Percentiles rank a stretch among this genome's conserved stretches.
Conservation (phyloP, 2,797 vertebrate species). For the Otolemur crassicaudatus region DNA sequence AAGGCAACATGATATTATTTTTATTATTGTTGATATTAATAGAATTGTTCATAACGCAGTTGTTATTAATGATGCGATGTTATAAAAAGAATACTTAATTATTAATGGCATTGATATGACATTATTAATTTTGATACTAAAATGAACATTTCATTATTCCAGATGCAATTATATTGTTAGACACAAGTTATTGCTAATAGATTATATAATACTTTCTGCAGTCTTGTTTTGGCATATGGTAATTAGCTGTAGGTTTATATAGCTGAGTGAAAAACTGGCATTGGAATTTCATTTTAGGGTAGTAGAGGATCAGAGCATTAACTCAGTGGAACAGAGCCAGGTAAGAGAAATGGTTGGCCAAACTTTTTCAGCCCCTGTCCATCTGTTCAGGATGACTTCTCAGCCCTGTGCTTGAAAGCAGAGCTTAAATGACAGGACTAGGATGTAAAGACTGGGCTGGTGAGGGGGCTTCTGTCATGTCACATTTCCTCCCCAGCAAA, state of each 20-base stretch:
- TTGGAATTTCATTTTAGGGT: constrained; percentile 49
- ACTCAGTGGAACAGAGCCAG: not conserved
- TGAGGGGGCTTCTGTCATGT: constrained; percentile 57
- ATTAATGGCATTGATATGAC: constrained; percentile 82
- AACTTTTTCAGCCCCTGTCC: not conserved
- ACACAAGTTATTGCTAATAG: constrained; percentile 81
- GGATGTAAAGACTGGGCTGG: constrained; percentile 55
- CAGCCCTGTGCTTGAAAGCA: not conserved
- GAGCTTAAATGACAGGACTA: constrained; percentile 34
- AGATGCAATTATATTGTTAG: constrained; percentile 81
- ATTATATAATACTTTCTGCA: constrained; percentile 74
- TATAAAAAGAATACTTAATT: constrained; percentile 84
- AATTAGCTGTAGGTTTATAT: constrained; percentile 74
- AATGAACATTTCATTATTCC: constrained; percentile 82
- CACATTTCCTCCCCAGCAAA: constrained; percentile 64
- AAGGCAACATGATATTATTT: constrained; percentile 78
- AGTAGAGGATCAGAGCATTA: not conserved
- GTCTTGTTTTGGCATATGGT: constrained; percentile 72
- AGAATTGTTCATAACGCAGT: constrained; percentile 80
- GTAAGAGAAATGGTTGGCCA: constrained; percentile 2
- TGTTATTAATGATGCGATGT: constrained; percentile 76
- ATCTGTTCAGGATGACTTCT: constrained; percentile 21
- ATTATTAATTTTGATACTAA: constrained; percentile 82
- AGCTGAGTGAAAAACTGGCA: constrained; percentile 53
- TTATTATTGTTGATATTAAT: constrained; percentile 82